Evolutionary conservation across 2,113 vertebrate genomes (phyloP), one percentile per base, ranked within the genome.

Genomic region (Chionomys nivalis): DNA sequence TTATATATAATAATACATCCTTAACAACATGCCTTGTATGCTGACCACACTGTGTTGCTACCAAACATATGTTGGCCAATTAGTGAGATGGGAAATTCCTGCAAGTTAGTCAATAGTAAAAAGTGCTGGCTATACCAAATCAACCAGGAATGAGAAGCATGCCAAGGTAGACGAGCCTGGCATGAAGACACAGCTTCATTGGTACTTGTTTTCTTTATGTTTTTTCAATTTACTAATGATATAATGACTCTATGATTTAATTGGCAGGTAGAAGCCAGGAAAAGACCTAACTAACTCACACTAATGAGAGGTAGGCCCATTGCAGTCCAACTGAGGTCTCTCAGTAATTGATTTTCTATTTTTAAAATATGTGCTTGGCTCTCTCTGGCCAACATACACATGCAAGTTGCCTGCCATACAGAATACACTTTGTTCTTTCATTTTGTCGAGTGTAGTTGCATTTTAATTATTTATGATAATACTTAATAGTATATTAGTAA

Each of bases 391-490:
- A 97, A 95, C 63, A 90, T 61, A 96, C 65, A 94, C 90, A 93
- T 16, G 49, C 44, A 14, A 44, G 95, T 93, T 89, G 96, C 95
- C 94, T 94, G 78, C 49, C 89, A 96, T 70, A 97, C 92, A 97
- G 94, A 95, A 97, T 89, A 66, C 16, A 94, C 90, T 98, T 96
- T 90, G 91, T 91, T 95, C 94, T 97, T 93, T 97, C 87, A 97
- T 98, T 98, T 95, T 96, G 96, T 97, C 82, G 63, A 63, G 49
- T 96, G 94, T 78, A 91, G 93, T 83, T 95, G 94, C 91, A 73
- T 94, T 96, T 97, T 96, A 97, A 96, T 97, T 96, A 96, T 96
- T 98, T 98, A 97, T 94, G 93, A 94, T 98, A 97, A 98, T 96
- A 96, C 91, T 96, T 96, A 96, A 93, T 96, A 96, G 95, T 97